Conservation (phyloP, 2,797 vertebrate species). For the Microtus obscurus region DNA sequence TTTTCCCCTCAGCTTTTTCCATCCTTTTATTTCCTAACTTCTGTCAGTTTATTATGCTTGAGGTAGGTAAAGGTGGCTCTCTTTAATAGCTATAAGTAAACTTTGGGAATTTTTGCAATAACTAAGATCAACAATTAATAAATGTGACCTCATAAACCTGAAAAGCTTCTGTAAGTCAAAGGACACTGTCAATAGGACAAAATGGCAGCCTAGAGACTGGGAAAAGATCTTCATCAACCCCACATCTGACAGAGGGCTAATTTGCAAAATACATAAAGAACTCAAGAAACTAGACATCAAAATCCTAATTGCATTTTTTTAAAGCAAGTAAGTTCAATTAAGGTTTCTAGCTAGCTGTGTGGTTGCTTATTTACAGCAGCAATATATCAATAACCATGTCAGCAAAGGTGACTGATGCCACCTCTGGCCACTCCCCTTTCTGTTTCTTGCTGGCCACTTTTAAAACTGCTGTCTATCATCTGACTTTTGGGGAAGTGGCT, state of each 20-base stretch:
- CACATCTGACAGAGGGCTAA: neutral
- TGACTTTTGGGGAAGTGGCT: neutral
- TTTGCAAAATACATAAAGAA: neutral
- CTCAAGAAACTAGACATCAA: neutral
- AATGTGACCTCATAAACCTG: neutral
- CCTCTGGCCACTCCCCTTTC: neutral
- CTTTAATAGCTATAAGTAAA: slow-evolving; percentile 2
- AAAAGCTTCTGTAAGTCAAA: neutral
- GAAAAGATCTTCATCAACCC: neutral
- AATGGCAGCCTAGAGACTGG: neutral
- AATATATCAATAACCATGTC: neutral
- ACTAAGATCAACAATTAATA: neutral
- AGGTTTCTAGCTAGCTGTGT: too few species aligned
- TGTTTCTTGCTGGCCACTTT: neutral
- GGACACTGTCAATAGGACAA: neutral
- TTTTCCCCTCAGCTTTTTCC: neutral
- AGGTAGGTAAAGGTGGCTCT: slow-evolving; percentile 3
- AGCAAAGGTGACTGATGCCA: neutral
- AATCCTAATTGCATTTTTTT: neutral
- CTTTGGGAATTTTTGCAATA: slow-evolving; percentile 1
- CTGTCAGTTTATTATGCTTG: slow-evolving; percentile 19
- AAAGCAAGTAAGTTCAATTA: neutral
- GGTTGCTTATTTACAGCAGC: neutral
- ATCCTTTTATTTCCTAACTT: neutral
- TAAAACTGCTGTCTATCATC: neutral